Evolutionary conservation across 2,888 invertebrate species (phyloP), one percentile per base, ranked within the genome.

Genomic region (Drosophila gaucha): DNA sequence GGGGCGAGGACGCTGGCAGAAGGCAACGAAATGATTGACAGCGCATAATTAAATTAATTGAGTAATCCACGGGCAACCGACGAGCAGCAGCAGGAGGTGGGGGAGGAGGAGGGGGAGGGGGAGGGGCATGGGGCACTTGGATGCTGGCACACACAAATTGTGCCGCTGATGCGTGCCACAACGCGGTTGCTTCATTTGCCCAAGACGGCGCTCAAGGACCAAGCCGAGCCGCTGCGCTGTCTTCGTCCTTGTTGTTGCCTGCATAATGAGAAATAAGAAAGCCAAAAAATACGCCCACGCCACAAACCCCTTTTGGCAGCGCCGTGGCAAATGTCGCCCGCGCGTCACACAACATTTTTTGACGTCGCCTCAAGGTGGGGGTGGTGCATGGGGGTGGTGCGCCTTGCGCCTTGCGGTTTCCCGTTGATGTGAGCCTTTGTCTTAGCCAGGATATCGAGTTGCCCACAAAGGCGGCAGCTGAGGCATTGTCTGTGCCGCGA

Each of bases 31-130:
- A 90, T 91, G 91, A 91, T 91, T 91, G 91, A 91, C 92, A 92
- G 92, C 91, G 89, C 92, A 91, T 91, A 91, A 91, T 91, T 91
- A 91, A 91, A 91, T 91, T 91, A 91, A 91, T 91, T 91, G 92
- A 92, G 90, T 91, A 91, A 91, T 92, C 91, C 92, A 91, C 89
- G 82, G 84, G 82, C 74, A 78, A 51, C 63, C 63, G 60, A 51
- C 64, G 65, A 66, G 69, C 68, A 63, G 62, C 59, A 14, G 6
- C 16, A 14, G 4, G 41, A 26, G 20, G 6, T 16, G 22, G 6
- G 9, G 10, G 18, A 2, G 22, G 6, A 20, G 26, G 6, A 1
- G 49, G 31, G 31, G 9, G 3, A 3, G 6, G 16, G 12, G 18
- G 9, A 3, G 26, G 14, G 54, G 24, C n/a, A n/a, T 5, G 41